Conservation (phyloP, 1,140 invertebrate species). For the Zaprionus camerounensis region DNA sequence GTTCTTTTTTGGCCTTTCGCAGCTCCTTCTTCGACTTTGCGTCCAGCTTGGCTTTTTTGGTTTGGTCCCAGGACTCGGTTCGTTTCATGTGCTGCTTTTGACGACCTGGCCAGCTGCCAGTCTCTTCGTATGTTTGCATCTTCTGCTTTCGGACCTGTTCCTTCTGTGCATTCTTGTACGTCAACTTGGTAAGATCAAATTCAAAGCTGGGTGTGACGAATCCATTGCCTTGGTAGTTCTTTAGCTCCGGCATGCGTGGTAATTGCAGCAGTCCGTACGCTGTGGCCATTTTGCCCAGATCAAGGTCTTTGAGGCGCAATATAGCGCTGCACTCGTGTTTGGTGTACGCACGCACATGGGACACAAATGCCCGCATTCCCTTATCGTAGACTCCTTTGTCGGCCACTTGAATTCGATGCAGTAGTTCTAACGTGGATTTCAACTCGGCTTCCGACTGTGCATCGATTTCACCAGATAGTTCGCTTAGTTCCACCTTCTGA, state of each 20-base stretch:
- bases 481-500: slow-evolving; percentile 91
- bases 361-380: slow-evolving; percentile 96
- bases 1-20: slow-evolving; percentile 87
- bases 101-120: slow-evolving; percentile 90
- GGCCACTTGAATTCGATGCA: slow-evolving; percentile 80
- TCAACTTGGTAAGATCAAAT: slow-evolving; percentile 91
- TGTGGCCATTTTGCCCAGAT: slow-evolving; percentile 93
- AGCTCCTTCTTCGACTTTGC: slow-evolving; percentile 87
- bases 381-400: slow-evolving; percentile 94
- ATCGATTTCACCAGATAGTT: slow-evolving; percentile 69
- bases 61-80: slow-evolving; percentile 91
- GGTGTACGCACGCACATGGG: slow-evolving; percentile 95
- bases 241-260: slow-evolving; percentile 98
- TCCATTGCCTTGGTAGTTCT: slow-evolving; percentile 87
- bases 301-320: slow-evolving; percentile 94
- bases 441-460: slow-evolving; percentile 18
- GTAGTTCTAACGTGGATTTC: slow-evolving; percentile 41
- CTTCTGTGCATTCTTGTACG: slow-evolving; percentile 92
- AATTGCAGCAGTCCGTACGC: slow-evolving; percentile 95
- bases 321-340: slow-evolving; percentile 98
- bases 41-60: slow-evolving; percentile 90
- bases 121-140: slow-evolving; percentile 89
- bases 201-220: slow-evolving; percentile 87
- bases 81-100: slow-evolving; percentile 87
- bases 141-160: slow-evolving; percentile 91